These are phyloP conservation scores for Petrolisthes manimaculis DNA, from an alignment of 2,888 invertebrate genomes.

Conservation along the genomic window DNA sequence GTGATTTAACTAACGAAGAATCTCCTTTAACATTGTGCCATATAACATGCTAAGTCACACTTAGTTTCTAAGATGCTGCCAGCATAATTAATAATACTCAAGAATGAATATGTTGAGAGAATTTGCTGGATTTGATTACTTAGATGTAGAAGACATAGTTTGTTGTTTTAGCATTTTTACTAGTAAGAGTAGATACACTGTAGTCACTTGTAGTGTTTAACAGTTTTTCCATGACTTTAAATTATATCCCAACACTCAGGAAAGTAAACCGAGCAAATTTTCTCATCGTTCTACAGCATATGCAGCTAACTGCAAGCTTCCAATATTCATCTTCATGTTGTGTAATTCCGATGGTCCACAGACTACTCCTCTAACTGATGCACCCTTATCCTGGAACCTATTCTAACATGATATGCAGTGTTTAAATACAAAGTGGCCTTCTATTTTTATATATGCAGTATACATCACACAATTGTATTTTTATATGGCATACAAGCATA, in stretches of 20 bases:
- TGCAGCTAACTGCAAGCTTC: slow-evolving; percentile 63
- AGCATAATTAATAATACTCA: slow-evolving; percentile 64
- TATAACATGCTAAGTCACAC: slow-evolving; percentile 65
- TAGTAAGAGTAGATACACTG: slow-evolving; percentile 53
- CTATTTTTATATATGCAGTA: neutral
- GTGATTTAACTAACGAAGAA: slow-evolving; percentile 63
- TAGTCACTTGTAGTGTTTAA: slow-evolving; percentile 52
- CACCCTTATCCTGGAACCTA: slow-evolving; percentile 43
- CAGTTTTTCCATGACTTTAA: slow-evolving; percentile 45
- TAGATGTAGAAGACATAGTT: slow-evolving; percentile 57
- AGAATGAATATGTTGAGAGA: slow-evolving; percentile 60
- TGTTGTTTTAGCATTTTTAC: slow-evolving; percentile 53
- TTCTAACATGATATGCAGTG: neutral
- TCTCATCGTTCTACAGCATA: slow-evolving; percentile 58
- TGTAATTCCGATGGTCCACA: slow-evolving; percentile 54
- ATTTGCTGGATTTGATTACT: slow-evolving; percentile 61
- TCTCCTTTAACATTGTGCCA: slow-evolving; percentile 64
- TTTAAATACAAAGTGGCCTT: slow-evolving; percentile 34
- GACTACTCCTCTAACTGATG: slow-evolving; percentile 2
- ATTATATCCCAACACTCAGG: slow-evolving; percentile 60
- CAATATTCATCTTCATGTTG: slow-evolving; percentile 54
- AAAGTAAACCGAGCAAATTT: slow-evolving; percentile 62
- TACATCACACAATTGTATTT: too few species aligned
- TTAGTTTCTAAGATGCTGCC: slow-evolving; percentile 60
- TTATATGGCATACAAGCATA: too few species aligned